Base-by-base conservation (phyloP, 2,888 invertebrate genomes). In the Drosophila eohydei region DNA sequence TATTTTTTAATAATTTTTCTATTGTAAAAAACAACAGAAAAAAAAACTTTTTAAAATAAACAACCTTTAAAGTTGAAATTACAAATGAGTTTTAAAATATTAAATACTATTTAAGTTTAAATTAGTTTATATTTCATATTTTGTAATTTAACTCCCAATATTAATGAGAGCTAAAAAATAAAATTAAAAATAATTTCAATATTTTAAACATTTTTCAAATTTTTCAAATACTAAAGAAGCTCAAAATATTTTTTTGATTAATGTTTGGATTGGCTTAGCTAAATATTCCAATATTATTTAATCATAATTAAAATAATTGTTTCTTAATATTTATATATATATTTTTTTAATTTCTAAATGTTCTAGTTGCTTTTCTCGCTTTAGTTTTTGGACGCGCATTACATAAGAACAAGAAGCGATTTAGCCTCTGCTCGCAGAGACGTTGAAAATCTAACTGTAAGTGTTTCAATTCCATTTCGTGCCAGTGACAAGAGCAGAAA, bases 401-500 rank as follows among this genome's bases (percentile, higher is more conserved):
- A 71, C 74, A 86, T 86, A 86, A 86, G 58, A 46, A 14, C 16
- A 30, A 46, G 51, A 60, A 69, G 71, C 68, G 80, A 46, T 61
- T 63, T 38, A 36, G 51, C 56, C 59, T 56, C 32, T 61, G 34
- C 62, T 34, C 60, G 40, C 72, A 50, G 38, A 44, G 48, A 51
- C 48, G 57, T 60, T 62, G 61, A 58, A 60, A 61, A 65, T 56
- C 55, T 60, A 55, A 89, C 74, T 80, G 80, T 80, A 64, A 84
- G 56, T 88, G 86, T 86, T 89, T 51, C 86, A 89, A 81, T 88
- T 88, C 77, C 90, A 44, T 12, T 74, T 52, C 36, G 86, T 86
- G 60, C 40, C 88, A 21, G 55, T 21, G 58, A 2, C 32, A 56
- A 77, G 72, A 66, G 56, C 59, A 54, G 73, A 59, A 48, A 57